Percentiles rank a stretch among this genome's conserved stretches.
These are phyloP conservation scores for Gymnorhina tibicen DNA, from an alignment of 2,113 vertebrate species.

Conservation along the genomic window DNA sequence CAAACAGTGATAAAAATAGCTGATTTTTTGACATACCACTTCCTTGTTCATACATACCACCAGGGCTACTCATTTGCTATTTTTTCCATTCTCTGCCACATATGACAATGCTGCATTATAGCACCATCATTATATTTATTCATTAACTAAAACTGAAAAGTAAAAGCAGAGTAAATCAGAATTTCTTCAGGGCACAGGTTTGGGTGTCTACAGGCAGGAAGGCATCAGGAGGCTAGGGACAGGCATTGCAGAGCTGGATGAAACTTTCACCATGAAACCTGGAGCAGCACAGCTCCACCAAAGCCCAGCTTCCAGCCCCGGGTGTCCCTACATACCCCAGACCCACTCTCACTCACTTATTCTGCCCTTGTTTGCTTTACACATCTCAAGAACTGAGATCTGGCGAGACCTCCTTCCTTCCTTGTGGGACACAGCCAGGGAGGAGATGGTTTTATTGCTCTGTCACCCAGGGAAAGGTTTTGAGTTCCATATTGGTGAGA, in stretches of 20 bases:
- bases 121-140: not conserved
- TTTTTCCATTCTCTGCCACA: not conserved
- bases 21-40: not conserved
- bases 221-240: not conserved
- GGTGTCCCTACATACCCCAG: not conserved
- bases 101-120: not conserved
- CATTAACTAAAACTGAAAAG: not conserved
- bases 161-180: not conserved
- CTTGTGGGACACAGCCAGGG: not conserved
- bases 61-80: not conserved
- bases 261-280: not conserved
- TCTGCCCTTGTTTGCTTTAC: not conserved
- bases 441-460: not conserved
- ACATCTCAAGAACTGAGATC: not conserved
- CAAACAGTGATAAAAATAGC: not conserved
- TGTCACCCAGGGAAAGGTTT: not conserved
- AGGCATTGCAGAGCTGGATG: not conserved
- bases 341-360: not conserved
- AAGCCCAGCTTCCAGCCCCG: not conserved
- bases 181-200: not conserved
- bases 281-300: not conserved
- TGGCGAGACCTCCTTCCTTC: not conserved
- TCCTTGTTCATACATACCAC: not conserved
- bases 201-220: not conserved
- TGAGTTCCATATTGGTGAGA: fast-evolving